Evolutionary conservation across 2,888 invertebrate genomes (phyloP), one percentile per base, ranked within the genome.

Genomic region (Elegia similella): DNA sequence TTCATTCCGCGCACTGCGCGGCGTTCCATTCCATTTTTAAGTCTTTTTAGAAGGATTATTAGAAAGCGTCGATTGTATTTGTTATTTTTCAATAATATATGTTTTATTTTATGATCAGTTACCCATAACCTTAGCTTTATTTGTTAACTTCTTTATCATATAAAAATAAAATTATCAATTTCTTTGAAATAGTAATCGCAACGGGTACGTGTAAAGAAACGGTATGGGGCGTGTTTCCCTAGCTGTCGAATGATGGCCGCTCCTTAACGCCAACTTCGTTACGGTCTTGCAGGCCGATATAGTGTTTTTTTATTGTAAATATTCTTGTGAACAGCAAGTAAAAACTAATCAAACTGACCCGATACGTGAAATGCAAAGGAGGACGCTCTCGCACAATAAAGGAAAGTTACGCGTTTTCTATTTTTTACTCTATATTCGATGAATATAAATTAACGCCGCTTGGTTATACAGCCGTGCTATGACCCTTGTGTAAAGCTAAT

Each of bases 331-430:
- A 69, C 65, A 71, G 73, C 70, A 72, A 75, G 72, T 77, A 77
- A 80, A 78, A 73, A 63, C 42, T 50, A 71, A 72, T 65, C 66
- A 76, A 80, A 78, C 82, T 80, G 84, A 72, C 72, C 70, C 76
- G 72, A 77, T 66, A 79, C 86, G 88, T 89, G 90, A 89, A 84
- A 91, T 91, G 88, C 90, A 90, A 88, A 91, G 90, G 81, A 89
- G 86, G 78, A 83, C 85, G 81, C 82, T 83, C 84, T 84, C 88
- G 76, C 85, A 86, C 73, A 85, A 82, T 67, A 91, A 91, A 91
- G 90, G 91, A 78, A 84, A 88, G 89, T 89, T 73, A 58, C 73
- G 72, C 72, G 72, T 82, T 75, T 68, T 67, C 70, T 74, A 67
- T 64, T 72, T n/a, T 66, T 64, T 66, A 52, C 57, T 59, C 57